Evolutionary conservation across 1,140 invertebrate genomes (phyloP).

Genomic region (Bombus superbus): DNA sequence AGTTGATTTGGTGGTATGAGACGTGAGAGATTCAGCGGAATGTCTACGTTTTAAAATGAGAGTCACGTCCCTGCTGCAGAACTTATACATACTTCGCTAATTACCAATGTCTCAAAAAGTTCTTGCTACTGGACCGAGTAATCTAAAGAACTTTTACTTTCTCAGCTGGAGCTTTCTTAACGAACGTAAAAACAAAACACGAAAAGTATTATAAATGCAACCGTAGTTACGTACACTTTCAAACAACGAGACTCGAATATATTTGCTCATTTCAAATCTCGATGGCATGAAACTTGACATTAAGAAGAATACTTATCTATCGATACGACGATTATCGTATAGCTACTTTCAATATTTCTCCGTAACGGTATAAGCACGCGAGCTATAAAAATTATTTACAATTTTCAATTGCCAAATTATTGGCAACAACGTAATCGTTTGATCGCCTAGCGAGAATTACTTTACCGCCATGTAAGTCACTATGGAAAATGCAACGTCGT

Average conservation of each 20-base stretch:
- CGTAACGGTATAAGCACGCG: not conserved
- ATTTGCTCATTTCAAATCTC: constrained; percentile 16
- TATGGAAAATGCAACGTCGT: not conserved
- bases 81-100: not conserved
- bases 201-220: not conserved
- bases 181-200: too few species aligned
- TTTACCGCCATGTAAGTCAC: not conserved
- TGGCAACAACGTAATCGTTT: not conserved
- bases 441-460: not conserved
- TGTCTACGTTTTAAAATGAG: constrained; percentile 1
- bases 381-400: not conserved
- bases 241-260: not conserved
- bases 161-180: not conserved
- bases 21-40: not conserved
- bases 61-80: constrained; percentile 2
- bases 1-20: constrained; percentile 40
- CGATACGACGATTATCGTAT: not conserved
- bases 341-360: not conserved
- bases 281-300: not conserved
- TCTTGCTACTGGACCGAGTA: not conserved
- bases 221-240: not conserved
- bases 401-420: not conserved
- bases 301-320: not conserved
- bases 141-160: not conserved
- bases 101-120: not conserved